Base-by-base conservation (phyloP, 2,797 vertebrate species). In the Leptatherina wallacei region DNA sequence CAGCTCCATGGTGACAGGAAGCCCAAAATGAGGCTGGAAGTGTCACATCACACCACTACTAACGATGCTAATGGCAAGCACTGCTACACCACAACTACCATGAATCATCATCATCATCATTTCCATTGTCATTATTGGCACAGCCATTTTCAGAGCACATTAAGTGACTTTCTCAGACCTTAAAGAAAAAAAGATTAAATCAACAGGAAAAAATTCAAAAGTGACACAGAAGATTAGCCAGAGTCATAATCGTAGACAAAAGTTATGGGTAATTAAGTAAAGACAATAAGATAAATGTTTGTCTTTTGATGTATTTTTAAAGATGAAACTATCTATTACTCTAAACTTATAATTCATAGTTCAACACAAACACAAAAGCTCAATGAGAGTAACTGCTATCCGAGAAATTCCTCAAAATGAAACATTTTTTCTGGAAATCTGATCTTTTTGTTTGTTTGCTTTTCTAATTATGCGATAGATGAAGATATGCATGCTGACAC, bases 231-330 rank as follows among this genome's bases (percentile, higher is more conserved):
- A 79, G 61, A 72, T 72, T 63, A 81, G 42, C 30, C 51, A 55
- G 72, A 77, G 63, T 40, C 49, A 32, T 20, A 11, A 69, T 72
- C 42, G 57, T 67, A 52, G n/a, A 52, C 51, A 54, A 16, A 42
- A 44, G 16, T 18, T 67, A 73, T 74, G 76, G 66, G 70, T 77
- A 68, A 86, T 83, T 87, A 80, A 85, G 75, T 86, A 75, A 80
- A 76, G 62, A 69, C 66, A 82, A 81, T 82, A 77, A 76, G 38
- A 33, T 74, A 64, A 70, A 85, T 78, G 65, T 87, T 78, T 84
- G 57, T 59, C 75, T 82, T 66, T 63, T 7, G 29, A 69, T 47
- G 60, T 32, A 16, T 27, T 77, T 71, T 61, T 70, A 68, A 71
- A 73, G 60, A 66, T 54, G 35, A 64, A 35, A 30, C 32, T 16